These are phyloP conservation scores for Lutjanus argentimaculatus DNA, from an alignment of 2,797 vertebrate genomes.

Conservation along the genomic window DNA sequence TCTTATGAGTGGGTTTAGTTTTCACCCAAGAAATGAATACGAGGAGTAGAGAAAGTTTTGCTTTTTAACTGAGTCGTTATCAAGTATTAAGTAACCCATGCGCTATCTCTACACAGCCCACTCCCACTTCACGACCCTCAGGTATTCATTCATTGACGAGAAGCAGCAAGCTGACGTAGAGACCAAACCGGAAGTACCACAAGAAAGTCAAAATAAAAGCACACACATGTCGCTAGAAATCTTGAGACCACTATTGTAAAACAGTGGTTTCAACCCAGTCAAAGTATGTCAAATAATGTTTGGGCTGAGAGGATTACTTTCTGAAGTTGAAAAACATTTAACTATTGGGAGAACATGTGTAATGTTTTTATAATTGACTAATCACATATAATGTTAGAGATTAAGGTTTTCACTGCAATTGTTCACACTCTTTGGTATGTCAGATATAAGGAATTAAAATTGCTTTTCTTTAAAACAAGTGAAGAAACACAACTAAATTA, in stretches of 20 bases:
- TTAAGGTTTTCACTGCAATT: too few species aligned
- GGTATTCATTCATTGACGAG: neutral
- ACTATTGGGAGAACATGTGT: too few species aligned
- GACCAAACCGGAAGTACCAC: neutral
- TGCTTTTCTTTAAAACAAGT: neutral
- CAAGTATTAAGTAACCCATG: neutral
- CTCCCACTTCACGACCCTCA: neutral
- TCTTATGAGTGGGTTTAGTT: neutral
- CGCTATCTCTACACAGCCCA: rapidly evolving
- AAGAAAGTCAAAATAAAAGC: neutral
- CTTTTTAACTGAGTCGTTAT: rapidly evolving
- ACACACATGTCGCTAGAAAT: too few species aligned
- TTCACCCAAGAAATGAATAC: neutral
- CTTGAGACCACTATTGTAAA: too few species aligned
- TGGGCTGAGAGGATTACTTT: too few species aligned
- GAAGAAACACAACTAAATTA: neutral
- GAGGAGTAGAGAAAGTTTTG: too few species aligned
- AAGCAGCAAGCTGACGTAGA: rapidly evolving
- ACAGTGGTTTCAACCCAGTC: too few species aligned
- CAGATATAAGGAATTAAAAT: neutral
- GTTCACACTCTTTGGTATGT: neutral
- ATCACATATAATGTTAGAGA: too few species aligned
- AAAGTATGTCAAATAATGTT: too few species aligned
- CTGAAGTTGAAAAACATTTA: too few species aligned
- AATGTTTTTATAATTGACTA: too few species aligned